Conservation (phyloP, 2,797 vertebrate species). For the Nasua narica region DNA sequence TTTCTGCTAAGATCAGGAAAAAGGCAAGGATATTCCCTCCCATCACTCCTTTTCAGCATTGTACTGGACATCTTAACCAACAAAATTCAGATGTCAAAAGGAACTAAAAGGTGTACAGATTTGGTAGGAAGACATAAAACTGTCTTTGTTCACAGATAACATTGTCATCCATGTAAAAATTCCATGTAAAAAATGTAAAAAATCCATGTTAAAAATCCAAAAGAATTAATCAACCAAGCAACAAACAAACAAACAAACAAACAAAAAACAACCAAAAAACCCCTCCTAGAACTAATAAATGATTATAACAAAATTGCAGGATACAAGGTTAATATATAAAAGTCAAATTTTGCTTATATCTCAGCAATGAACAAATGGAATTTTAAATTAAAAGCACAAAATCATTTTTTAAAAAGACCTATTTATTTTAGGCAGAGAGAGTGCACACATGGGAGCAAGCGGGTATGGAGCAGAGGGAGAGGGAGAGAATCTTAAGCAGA, state of each 20-base stretch:
- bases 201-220: background rate
- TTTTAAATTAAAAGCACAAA: background rate
- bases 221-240: background rate
- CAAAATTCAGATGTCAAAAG: background rate
- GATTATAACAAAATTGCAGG: background rate
- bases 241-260: background rate
- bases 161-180: background rate
- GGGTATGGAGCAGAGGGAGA: background rate
- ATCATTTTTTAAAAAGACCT: background rate
- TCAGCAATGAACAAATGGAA: background rate
- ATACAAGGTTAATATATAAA: background rate
- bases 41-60: background rate
- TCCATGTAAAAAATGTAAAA: no score
- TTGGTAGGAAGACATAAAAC: background rate
- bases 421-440: background rate
- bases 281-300: background rate
- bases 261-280: background rate
- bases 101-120: background rate
- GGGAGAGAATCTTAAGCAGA: background rate
- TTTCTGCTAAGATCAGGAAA: background rate
- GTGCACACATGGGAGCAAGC: no score
- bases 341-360: background rate
- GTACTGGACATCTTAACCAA: background rate
- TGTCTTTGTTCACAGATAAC: background rate
- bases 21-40: background rate